Percentiles rank a stretch among this genome's conserved stretches.
Evolutionary conservation across 2,113 vertebrate genomes (phyloP).

Genomic region (Leptobrachium ailaonicum): DNA sequence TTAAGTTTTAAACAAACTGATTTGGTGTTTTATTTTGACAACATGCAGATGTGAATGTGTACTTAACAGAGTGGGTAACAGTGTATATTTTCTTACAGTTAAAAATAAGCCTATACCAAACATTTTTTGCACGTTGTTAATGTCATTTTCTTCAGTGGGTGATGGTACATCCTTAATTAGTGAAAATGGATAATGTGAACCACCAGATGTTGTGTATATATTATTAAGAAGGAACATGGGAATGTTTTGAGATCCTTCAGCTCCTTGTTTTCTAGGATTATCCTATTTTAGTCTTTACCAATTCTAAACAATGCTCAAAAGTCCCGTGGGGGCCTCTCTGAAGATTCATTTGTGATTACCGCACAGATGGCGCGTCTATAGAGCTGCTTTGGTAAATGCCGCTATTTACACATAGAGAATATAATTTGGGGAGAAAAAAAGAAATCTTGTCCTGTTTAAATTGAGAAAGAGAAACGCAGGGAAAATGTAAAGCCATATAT

Average conservation of each 20-base stretch:
- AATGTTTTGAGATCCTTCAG: conserved; percentile 35
- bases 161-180: not conserved
- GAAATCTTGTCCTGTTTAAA: conserved; percentile 33
- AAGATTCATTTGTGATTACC: conserved; percentile 43
- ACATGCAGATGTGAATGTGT: no score
- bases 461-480: conserved; percentile 10
- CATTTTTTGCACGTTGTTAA: no score
- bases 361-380: conserved; percentile 47
- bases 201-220: conserved; percentile 58
- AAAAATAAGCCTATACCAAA: no score
- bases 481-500: conserved; percentile 5
- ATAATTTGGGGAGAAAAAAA: conserved; percentile 44
- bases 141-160: no score
- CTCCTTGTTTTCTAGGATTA: conserved; percentile 51
- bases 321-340: conserved; percentile 49
- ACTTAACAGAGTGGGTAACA: no score
- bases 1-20: no score
- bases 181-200: conserved; percentile 50
- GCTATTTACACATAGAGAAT: conserved; percentile 19
- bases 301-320: conserved; percentile 41
- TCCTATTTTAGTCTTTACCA: conserved; percentile 46
- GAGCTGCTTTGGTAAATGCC: conserved; percentile 24
- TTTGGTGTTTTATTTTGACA: no score
- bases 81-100: no score
- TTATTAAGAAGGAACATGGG: conserved; percentile 28